Evolutionary conservation across 1,140 invertebrate genomes (phyloP).

Genomic region (Saxidomus purpurata): DNA sequence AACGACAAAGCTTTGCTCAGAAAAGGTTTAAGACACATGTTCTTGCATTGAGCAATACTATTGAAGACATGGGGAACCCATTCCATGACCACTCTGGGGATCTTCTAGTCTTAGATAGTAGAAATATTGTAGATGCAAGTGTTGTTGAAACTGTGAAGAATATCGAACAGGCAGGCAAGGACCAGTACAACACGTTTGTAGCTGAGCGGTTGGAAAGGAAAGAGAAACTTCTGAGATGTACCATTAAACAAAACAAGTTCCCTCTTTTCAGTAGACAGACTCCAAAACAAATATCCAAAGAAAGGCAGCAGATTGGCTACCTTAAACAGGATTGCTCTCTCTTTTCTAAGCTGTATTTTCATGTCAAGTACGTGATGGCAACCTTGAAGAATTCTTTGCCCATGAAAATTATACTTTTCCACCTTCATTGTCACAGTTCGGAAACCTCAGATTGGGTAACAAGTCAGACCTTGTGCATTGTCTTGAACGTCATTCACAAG

Average conservation of each 20-base stretch:
- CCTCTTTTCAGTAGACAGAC: conserved; percentile 7
- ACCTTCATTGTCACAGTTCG: conserved; percentile 67
- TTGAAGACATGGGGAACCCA: conserved; percentile 66
- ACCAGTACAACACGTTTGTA: conserved; percentile 34
- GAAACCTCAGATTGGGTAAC: conserved; percentile 31
- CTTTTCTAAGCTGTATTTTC: conserved; percentile 68
- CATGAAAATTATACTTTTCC: conserved; percentile 75
- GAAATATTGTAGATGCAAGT: conserved; percentile 36
- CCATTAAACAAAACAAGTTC: conserved; percentile 64
- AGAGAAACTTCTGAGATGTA: not conserved
- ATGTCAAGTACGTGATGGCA: conserved; percentile 67
- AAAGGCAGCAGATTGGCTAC: not conserved
- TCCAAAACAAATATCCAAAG: no score
- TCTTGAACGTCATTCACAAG: not conserved
- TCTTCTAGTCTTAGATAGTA: conserved; percentile 64
- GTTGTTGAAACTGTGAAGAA: conserved; percentile 9
- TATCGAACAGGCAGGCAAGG: conserved; percentile 20
- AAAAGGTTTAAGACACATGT: conserved; percentile 58
- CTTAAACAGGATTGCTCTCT: conserved; percentile 61
- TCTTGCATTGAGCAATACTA: not conserved
- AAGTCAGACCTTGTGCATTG: conserved; percentile 69
- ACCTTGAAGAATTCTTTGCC: conserved; percentile 72
- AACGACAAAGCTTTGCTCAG: conserved; percentile 24
- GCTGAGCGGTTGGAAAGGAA: not conserved
- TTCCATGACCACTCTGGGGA: conserved; percentile 68